Evolutionary conservation across 2,888 invertebrate genomes (phyloP), one percentile per base, ranked within the genome.

Genomic region (Melinopterus prodromus): DNA sequence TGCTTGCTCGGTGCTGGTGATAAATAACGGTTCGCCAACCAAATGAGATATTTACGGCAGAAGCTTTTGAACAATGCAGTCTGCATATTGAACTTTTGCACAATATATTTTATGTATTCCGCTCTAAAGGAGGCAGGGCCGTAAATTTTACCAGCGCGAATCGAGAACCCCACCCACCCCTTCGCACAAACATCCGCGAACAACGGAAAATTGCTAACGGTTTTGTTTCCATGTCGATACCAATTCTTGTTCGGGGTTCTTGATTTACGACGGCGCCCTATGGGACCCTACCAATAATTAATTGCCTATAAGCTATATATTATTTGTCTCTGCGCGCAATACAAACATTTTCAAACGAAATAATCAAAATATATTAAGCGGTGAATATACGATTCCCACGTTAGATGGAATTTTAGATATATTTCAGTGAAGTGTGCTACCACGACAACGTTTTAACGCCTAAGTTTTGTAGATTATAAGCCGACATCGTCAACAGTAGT

Each of bases 11-110:
- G 37, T 37, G 74, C 26, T 35, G 12, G 16, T 37, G 74, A 74
- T 74, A 74, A 74, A 74, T 74, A 74, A 74, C 74, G 74, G 26
- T 74, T 35, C 74, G 74, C 74, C 36, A 35, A 37, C 36, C 74
- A 74, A 74, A 74, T 74, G 74, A 74, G 74, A 74, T 74, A 74
- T 74, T 74, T 74, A 74, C 74, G 35, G 74, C n/a, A n/a, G 74
- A n/a, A 35, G 74, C 74, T 74, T 74, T 74, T 76, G 79, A 79
- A 79, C 79, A 79, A 79, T 79, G 76, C 79, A 79, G 70, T 76
- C 76, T 79, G 76, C 79, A 76, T 79, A 79, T 79, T 79, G 76
- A 79, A 79, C 70, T 79, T 79, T 79, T 76, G 79, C 37, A 74
- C 74, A 74, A 74, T 74, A 74, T 74, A 71, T 71, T 71, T 71